Base-by-base conservation (phyloP, 2,797 vertebrate species). In the Platalea minor region DNA sequence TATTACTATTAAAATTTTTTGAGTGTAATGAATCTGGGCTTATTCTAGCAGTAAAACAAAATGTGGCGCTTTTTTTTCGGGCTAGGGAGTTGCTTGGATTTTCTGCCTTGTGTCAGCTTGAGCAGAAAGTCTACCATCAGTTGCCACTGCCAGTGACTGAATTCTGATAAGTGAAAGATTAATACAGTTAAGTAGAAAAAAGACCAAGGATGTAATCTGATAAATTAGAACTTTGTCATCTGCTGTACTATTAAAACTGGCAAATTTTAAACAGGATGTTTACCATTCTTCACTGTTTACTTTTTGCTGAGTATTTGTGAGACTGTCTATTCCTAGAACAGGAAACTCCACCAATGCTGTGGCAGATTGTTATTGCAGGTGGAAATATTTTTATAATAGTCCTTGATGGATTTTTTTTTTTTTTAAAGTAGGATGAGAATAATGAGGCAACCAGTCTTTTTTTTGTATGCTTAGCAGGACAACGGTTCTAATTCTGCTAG, bases 271-370 rank as follows among this genome's bases (percentile, higher is more conserved):
- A 78, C 88, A 89, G 91, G 85, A 85, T 96, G 91, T 96, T 96
- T 95, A 81, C 63, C 13, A 6, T 91, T 79, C 65, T 86, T 85
- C 48, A n/a, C 61, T 94, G 85, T 95, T 97, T 96, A 90, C 77
- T 67, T 94, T 91, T 85, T 82, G 80, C 77, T 94, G 9, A 15
- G 59, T 81, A 35, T 91, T 95, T 93, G 84, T 0, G 2, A 93
- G 61, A 13, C 67, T 91, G 46, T 60, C 89, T 96, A 95, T 95
- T 96, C 37, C 76, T 96, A 70, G 91, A 95, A 96, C 95, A 95
- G 95, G 95, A 95, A 96, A 92, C 96, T 96, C 95, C 96, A 96
- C 95, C 95, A 96, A 1, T 93, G 69, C 75, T 64, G 43, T 88
- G 84, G 88, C 81, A 90, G 90, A 96, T 95, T 95, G 88, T 90